These are phyloP conservation scores for Chlorodrepanis virens DNA, from an alignment of 2,113 vertebrate genomes.

Conservation along the genomic window DNA sequence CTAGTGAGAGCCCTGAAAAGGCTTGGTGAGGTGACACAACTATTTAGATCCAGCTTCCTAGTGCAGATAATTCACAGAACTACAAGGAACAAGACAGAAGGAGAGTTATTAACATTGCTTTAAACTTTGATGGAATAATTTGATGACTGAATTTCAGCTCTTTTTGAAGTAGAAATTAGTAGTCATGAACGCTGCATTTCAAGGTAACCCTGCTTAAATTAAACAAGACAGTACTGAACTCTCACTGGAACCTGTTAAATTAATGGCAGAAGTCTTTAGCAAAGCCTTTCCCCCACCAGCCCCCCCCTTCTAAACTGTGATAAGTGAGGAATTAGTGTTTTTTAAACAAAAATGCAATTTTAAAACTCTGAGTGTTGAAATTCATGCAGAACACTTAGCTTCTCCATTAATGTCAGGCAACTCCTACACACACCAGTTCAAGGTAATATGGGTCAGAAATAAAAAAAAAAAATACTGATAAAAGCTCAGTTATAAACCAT, in stretches of 20 bases:
- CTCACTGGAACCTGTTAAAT: conserved; percentile 9
- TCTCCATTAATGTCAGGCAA: not conserved
- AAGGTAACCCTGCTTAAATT: conserved; percentile 22
- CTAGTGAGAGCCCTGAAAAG: not conserved
- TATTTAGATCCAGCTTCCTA: not conserved
- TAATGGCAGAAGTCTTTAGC: not conserved
- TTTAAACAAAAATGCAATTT: conserved; percentile 4
- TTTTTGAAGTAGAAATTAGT: conserved; percentile 29
- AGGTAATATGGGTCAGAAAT: not conserved
- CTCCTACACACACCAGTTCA: not conserved
- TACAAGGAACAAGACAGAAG: not conserved
- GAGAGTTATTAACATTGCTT: not conserved
- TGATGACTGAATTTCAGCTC: not conserved
- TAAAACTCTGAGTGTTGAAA: not conserved
- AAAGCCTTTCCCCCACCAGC: not conserved
- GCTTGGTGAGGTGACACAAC: not conserved
- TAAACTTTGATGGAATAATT: conserved; percentile 6
- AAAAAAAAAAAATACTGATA: not conserved
- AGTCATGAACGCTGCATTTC: not conserved
- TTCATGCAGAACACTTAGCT: not conserved
- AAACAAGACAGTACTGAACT: conserved; percentile 14
- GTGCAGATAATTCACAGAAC: not conserved
- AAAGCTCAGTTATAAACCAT: not conserved
- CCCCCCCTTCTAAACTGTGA: not conserved
- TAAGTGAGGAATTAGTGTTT: not conserved